Conservation (phyloP, 2,888 invertebrate genomes). For the Deilephila elpenor region DNA sequence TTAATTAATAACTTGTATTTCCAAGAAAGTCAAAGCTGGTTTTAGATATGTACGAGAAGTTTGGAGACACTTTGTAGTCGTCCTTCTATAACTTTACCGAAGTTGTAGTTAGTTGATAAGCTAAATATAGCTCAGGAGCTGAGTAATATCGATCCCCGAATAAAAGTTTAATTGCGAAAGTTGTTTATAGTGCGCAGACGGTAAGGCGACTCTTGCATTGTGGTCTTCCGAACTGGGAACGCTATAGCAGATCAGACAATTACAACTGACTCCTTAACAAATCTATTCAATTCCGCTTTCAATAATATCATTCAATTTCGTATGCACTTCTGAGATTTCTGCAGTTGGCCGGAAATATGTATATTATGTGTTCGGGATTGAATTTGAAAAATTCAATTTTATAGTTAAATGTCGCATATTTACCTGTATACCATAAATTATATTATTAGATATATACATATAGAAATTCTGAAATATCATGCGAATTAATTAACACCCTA, state of each 20-base stretch:
- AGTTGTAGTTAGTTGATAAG: conserved; percentile 59
- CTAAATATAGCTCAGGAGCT: conserved; percentile 64
- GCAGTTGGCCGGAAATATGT: background rate
- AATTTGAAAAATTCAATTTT: too few species aligned
- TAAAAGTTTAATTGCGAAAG: conserved; percentile 82
- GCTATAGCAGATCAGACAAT: conserved; percentile 50
- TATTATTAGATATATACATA: too few species aligned
- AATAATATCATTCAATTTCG: conserved; percentile 37
- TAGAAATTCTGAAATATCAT: too few species aligned
- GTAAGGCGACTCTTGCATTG: conserved; percentile 55
- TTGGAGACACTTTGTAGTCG: conserved; percentile 40
- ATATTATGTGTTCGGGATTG: too few species aligned
- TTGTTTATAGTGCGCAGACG: conserved; percentile 75
- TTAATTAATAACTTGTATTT: conserved; percentile 25
- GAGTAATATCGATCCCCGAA: conserved; percentile 69
- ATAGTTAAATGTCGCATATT: too few species aligned
- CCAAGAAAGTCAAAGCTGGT: conserved; percentile 26
- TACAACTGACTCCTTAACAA: conserved; percentile 56
- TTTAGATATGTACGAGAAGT: conserved; percentile 31
- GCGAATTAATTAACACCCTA: too few species aligned
- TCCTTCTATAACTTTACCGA: conserved; percentile 45
- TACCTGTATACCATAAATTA: too few species aligned
- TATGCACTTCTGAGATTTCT: background rate
- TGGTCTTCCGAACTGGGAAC: conserved; percentile 44
- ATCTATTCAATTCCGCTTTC: conserved; percentile 50